A percentile compares a stretch with the other conserved stretches of the same genome.
These are phyloP conservation scores for Drosophila athabasca DNA, from an alignment of 1,140 invertebrate genomes.

Conservation along the genomic window DNA sequence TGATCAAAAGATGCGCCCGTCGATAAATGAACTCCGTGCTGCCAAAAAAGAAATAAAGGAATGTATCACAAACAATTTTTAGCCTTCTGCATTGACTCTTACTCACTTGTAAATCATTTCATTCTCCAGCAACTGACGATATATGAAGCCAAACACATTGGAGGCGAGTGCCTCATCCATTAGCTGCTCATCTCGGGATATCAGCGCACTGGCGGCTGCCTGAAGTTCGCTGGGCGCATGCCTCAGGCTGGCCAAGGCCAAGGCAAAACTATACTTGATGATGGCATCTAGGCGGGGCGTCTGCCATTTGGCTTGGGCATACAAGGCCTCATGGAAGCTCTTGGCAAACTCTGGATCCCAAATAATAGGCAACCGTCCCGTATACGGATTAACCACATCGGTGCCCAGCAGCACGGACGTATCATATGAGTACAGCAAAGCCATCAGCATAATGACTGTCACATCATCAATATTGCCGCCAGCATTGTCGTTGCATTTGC, in stretches of 20 bases:
- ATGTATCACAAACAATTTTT: neutral
- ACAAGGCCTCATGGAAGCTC: slow-evolving; percentile 85
- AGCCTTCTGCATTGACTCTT: neutral
- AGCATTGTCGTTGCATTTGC: slow-evolving; percentile 85
- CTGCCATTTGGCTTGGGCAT: slow-evolving; percentile 85
- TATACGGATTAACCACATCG: slow-evolving; percentile 88
- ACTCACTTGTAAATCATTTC: slow-evolving; percentile 89
- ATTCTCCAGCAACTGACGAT: slow-evolving; percentile 89
- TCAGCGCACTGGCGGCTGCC: slow-evolving; percentile 70
- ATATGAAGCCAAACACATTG: slow-evolving; percentile 92
- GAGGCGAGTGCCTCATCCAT: slow-evolving; percentile 91
- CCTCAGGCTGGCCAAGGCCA: slow-evolving; percentile 91
- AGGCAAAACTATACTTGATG: slow-evolving; percentile 90
- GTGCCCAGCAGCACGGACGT: slow-evolving; percentile 89
- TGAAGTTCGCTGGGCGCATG: slow-evolving; percentile 71
- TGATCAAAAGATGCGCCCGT: slow-evolving; percentile 93
- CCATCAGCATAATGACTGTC: slow-evolving; percentile 91
- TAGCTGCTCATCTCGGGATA: slow-evolving; percentile 90
- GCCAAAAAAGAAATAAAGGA: neutral
- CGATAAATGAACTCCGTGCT: slow-evolving; percentile 89
- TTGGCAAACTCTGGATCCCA: slow-evolving; percentile 88
- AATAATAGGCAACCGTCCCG: slow-evolving; percentile 89
- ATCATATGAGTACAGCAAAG: slow-evolving; percentile 93
- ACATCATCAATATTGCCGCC: slow-evolving; percentile 89
- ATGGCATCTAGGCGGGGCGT: slow-evolving; percentile 88